Evolutionary conservation across 2,888 invertebrate species (phyloP), one percentile per base, ranked within the genome.

Genomic region (Meliscaeva auricollis): DNA sequence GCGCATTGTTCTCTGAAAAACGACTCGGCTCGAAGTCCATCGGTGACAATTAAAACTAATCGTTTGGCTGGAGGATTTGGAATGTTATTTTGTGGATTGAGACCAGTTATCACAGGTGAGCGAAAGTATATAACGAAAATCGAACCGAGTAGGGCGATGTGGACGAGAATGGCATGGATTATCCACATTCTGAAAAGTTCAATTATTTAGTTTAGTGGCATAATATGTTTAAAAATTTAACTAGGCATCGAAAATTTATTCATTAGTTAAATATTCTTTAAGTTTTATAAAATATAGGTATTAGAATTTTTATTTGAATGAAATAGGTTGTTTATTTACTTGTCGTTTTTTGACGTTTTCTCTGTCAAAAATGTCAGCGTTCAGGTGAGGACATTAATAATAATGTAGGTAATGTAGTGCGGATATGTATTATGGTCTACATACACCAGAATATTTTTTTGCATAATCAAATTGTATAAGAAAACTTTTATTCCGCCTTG

Each of bases 111-210:
- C 32, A 98, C 94, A 0, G 98, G 98, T 0, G 98, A 97, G 87
- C 96, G 96, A 91, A 98, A 98, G 92, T 98, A 98, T 80, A 98
- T 96, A 90, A 98, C 98, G 93, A 98, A 98, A 85, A 97, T 96
- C 0, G 98, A 96, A 88, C 95, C 94, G 70, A 98, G 94, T 88
- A 98, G 94, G 26, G 96, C 92, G 0, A 96, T 35, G 90, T 98
- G 98, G 78, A 97, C 93, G 9, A 94, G 87, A 87, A 96, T 73
- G 7, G 91, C 90, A 69, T 91, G 88, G 32, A 89, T 64, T 70
- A 90, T 89, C 92, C 91, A 92, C 91, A 91, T 91, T 77, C 75
- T 60, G 30, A 0, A 1, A 20, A n/a, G 11, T 11, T 3, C 0
- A 15, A 15, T 3, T 26, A 17, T 15, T 17, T 58, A 7, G 20